Evolutionary conservation across 2,797 vertebrate species (phyloP).

Genomic region (Delichon dasypus): DNA sequence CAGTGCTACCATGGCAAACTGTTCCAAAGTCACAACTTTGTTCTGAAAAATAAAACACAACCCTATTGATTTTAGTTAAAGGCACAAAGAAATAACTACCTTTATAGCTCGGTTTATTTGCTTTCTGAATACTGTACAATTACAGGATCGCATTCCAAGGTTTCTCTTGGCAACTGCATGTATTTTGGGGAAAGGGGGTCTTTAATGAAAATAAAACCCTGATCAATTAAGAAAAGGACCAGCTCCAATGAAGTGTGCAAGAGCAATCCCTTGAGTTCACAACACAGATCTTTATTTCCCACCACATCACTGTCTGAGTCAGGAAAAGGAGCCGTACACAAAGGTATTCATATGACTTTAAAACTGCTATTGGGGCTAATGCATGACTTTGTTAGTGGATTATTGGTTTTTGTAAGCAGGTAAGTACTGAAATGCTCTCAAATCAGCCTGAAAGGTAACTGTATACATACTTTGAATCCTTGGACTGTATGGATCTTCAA

Average conservation of each 20-base stretch:
- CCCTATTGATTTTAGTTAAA: background rate
- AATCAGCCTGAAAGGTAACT: background rate
- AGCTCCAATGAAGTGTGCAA: background rate
- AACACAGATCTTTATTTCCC: background rate
- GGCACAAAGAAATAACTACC: background rate
- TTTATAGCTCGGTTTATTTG: background rate
- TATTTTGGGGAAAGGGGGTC: background rate
- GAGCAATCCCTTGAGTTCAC: background rate
- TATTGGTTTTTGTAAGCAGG: background rate
- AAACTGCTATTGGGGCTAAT: background rate
- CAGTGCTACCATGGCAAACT: background rate
- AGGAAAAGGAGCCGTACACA: background rate
- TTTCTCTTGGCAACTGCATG: background rate
- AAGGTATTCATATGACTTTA: background rate
- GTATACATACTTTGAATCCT: slow-evolving; percentile 90
- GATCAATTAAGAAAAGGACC: background rate
- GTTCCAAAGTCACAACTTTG: background rate
- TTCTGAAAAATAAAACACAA: background rate
- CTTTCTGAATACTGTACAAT: background rate
- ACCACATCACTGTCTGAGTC: background rate
- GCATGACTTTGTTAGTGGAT: background rate
- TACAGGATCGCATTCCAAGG: background rate
- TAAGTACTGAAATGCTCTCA: background rate
- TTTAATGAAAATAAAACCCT: background rate
- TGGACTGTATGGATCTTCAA: slow-evolving; percentile 93